phyloP scores from a whole-genome alignment of 2,888 invertebrate genomes.

The Beris chalybata region DNA sequence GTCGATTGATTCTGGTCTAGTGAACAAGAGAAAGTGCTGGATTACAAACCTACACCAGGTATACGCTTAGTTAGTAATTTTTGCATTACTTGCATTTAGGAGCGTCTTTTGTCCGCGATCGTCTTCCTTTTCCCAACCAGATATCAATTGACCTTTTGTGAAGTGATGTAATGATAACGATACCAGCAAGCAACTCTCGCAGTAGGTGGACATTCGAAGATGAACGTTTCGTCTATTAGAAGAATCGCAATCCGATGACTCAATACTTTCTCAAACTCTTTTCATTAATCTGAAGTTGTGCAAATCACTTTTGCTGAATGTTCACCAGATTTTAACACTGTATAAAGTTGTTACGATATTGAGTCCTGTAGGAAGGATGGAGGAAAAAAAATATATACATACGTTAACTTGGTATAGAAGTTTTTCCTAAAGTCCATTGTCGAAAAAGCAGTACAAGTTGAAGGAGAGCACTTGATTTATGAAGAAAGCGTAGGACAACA shows the following conservation, averaged over 20 bases:
- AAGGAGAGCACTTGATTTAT: slow-evolving; percentile 26
- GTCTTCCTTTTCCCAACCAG: slow-evolving; percentile 8
- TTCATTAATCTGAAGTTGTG: slow-evolving; percentile 18
- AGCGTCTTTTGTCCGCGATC: slow-evolving; percentile 16
- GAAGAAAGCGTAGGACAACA: slow-evolving; percentile 18
- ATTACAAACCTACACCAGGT: slow-evolving; percentile 13
- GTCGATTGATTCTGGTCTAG: slow-evolving; percentile 21
- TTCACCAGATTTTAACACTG: not conserved
- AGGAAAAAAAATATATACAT: no score
- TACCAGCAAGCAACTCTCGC: not conserved
- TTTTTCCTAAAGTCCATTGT: slow-evolving; percentile 18
- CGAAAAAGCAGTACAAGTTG: slow-evolving; percentile 8
- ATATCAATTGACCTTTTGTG: slow-evolving; percentile 28
- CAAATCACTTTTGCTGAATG: slow-evolving; percentile 20
- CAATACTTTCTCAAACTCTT: slow-evolving; percentile 18
- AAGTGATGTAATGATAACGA: slow-evolving; percentile 30
- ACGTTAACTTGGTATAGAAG: no score
- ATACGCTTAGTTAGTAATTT: slow-evolving; percentile 2
- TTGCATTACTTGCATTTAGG: slow-evolving; percentile 17
- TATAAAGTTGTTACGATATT: no score
- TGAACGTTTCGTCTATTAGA: slow-evolving; percentile 2
- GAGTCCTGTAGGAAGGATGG: no score
- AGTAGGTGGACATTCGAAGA: slow-evolving; percentile 3
- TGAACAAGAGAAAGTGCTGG: slow-evolving; percentile 22
- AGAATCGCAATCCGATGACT: slow-evolving; percentile 19